These are phyloP conservation scores for Odontocolon sp. DNA, from an alignment of 2,888 invertebrate genomes.

Conservation along the genomic window DNA sequence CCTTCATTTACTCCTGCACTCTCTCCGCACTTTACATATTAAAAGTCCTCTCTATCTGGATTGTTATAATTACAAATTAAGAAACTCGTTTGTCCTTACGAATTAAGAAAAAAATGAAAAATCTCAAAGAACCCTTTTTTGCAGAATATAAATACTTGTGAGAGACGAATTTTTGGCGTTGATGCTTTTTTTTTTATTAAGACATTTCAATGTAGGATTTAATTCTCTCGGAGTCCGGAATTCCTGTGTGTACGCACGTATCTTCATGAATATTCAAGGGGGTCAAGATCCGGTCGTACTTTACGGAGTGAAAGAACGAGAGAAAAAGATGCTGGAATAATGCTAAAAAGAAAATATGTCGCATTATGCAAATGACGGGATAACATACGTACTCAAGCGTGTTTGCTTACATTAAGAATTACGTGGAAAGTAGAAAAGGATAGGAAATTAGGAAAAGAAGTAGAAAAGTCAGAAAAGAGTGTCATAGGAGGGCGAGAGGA, in stretches of 20 bases:
- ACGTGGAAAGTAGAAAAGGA: not conserved
- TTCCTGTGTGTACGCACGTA: not conserved
- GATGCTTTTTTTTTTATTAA: too few relatives aligned
- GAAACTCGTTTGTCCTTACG: slow-evolving; percentile 23
- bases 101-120: not conserved
- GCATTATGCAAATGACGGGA: slow-evolving; percentile 38
- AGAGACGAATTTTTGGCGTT: too few relatives aligned
- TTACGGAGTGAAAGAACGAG: not conserved
- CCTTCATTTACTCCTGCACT: slow-evolving; percentile 10
- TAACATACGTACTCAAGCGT: slow-evolving; percentile 37
- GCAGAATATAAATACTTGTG: too few relatives aligned
- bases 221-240: not conserved
- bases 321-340: not conserved
- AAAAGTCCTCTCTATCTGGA: slow-evolving; percentile 20
- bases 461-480: not conserved
- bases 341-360: slow-evolving; percentile 8
- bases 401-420: slow-evolving; percentile 23
- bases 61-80: slow-evolving; percentile 44
- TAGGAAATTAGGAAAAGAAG: not conserved
- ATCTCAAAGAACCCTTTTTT: slow-evolving; percentile 3
- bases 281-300: not conserved
- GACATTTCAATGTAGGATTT: too few relatives aligned
- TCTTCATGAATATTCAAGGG: slow-evolving; percentile 6
- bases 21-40: slow-evolving; percentile 39
- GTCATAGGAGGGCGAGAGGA: not conserved